Evolutionary conservation across 2,113 vertebrate species (phyloP).

Genomic region (Datnioides undecimradiatus): DNA sequence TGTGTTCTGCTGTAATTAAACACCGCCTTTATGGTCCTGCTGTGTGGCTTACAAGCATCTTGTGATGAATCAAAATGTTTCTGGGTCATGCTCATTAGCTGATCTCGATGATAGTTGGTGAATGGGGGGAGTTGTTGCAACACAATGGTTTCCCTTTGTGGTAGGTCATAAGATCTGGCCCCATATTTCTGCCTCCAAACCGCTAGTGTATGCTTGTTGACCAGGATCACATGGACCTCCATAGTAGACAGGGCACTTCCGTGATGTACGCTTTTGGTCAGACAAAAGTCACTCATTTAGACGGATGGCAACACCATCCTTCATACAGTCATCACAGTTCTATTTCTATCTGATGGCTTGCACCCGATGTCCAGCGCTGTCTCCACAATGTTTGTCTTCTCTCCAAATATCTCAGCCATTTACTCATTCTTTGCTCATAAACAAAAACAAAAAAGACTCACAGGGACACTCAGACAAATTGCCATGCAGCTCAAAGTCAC

Average conservation of each 20-base stretch:
- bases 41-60: constrained; percentile 7
- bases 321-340: neutral
- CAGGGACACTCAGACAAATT: constrained; percentile 21
- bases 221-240: constrained; percentile 36
- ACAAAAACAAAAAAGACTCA: constrained; percentile 43
- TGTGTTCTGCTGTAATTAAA: constrained; percentile 2
- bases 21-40: neutral
- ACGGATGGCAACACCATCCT: neutral
- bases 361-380: neutral
- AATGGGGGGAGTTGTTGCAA: constrained; percentile 64
- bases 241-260: neutral
- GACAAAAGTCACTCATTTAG: constrained; percentile 9
- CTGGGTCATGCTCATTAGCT: constrained; percentile 47
- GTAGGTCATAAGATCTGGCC: constrained; percentile 51
- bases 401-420: neutral
- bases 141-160: constrained; percentile 52
- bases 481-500: constrained; percentile 47
- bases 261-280: constrained; percentile 17
- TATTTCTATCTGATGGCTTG: neutral
- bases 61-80: constrained; percentile 31
- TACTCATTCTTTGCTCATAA: constrained; percentile 11
- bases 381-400: neutral
- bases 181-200: constrained; percentile 42
- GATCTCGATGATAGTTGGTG: constrained; percentile 44
- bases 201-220: neutral